Percentiles rank a stretch among this genome's conserved stretches.
These are phyloP conservation scores for Chamaetylas fuelleborni DNA, from an alignment of 2,113 vertebrate genomes.

Conservation along the genomic window DNA sequence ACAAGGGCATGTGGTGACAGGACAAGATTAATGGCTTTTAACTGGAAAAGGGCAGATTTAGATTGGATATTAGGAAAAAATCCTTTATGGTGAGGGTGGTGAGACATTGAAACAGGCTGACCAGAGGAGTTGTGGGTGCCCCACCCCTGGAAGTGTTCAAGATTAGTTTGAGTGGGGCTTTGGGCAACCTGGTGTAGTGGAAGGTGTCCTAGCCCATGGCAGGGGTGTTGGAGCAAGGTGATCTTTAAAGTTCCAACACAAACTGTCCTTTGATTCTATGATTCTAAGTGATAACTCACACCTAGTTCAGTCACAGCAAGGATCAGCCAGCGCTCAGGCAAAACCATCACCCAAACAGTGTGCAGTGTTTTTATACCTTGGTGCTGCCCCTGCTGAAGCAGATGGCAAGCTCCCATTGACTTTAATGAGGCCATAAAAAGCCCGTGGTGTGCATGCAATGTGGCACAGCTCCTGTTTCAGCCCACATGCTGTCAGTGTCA, in stretches of 20 bases:
- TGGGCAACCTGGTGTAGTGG: background rate
- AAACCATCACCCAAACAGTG: background rate
- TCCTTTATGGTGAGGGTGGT: fast-evolving
- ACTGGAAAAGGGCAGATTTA: background rate
- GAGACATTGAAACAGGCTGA: background rate
- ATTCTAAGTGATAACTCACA: background rate
- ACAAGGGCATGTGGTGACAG: background rate
- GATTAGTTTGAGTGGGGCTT: background rate
- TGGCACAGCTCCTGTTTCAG: background rate
- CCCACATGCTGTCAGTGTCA: fast-evolving
- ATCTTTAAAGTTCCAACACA: background rate
- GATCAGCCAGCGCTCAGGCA: background rate
- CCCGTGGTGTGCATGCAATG: background rate
- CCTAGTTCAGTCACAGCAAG: background rate
- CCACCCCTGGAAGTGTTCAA: background rate
- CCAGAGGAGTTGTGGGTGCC: background rate
- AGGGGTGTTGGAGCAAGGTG: background rate
- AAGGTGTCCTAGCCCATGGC: background rate
- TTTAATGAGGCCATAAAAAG: constrained; percentile 23
- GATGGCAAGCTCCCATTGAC: background rate
- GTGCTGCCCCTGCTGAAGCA: constrained; percentile 5
- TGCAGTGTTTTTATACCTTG: background rate
- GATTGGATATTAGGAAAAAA: background rate
- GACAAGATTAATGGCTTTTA: background rate
- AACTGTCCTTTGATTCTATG: background rate